Base-by-base conservation (phyloP, 2,113 vertebrate genomes). In the Sorex araneus region DNA sequence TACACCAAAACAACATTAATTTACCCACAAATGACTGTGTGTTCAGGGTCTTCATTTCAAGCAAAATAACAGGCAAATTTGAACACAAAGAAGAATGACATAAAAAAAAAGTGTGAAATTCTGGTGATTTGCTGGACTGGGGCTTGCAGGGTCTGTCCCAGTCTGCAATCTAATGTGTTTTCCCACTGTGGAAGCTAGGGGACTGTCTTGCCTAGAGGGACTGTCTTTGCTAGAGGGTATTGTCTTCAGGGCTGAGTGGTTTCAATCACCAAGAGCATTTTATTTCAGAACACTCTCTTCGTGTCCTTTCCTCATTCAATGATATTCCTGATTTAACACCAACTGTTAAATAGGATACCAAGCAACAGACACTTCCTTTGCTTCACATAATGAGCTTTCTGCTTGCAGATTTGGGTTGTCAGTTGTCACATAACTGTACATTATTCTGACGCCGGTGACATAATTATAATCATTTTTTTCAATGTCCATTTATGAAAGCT, bases 81-180 rank as follows among this genome's bases (percentile, higher is more conserved):
- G n/a, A 40, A 71, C 40, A 89, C 6, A n/a, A 81, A 60, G 28
- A 75, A 80, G 30, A 82, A 47, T 11, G n/a, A 3, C 19, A 13
- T 75, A 70, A 83, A 74, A 89, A 13, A 69, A 66, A 86, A n/a
- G n/a, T 66, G 50, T 40, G 67, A 64, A 93, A 87, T 63, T 67
- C 67, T 23, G 19, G 16, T 12, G 8, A 16, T 27, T 67, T 87
- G 28, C 43, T 77, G 43, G 27, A 23, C 69, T 82, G 66, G 12
- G 30, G 34, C 36, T 79, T 74, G 11, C 2, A 47, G 8, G 45
- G 25, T 5, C 86, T 57, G 11, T 64, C 76, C 77, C 86, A 47
- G n/a, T 87, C 77, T 47, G 36, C 5, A 30, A 32, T 12, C 57
- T 32, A 19, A 25, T 13, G 63, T 25, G 50, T 77, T 57, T 34